A percentile compares a stretch with the other conserved stretches of the same genome.
These are phyloP conservation scores for Heterodera carotae DNA, from an alignment of 1,140 invertebrate species.

Conservation along the genomic window DNA sequence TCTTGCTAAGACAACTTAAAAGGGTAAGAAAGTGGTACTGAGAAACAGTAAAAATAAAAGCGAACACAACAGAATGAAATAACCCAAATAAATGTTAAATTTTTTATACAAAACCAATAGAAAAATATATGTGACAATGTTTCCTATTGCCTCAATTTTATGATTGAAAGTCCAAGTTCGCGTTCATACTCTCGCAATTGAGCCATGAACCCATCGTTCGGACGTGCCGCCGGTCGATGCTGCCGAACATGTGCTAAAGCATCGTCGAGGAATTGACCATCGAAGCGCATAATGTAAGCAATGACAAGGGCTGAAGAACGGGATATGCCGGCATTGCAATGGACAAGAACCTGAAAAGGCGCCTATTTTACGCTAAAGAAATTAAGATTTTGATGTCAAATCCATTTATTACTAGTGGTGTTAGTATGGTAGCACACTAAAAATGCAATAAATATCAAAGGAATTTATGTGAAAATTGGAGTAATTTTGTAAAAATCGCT, in stretches of 20 bases:
- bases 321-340: conserved; percentile 88
- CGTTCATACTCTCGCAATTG: conserved; percentile 17
- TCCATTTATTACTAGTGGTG: too few relatives aligned
- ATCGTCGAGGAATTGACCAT: conserved; percentile 72
- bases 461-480: too few relatives aligned
- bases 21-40: background rate
- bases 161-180: background rate
- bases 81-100: too few relatives aligned
- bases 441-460: too few relatives aligned
- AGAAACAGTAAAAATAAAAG: background rate
- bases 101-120: too few relatives aligned
- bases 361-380: too few relatives aligned
- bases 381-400: too few relatives aligned
- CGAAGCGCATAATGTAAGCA: conserved; percentile 78
- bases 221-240: conserved; percentile 26
- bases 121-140: too few relatives aligned
- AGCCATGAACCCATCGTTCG: conserved; percentile 22
- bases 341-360: conserved; percentile 75
- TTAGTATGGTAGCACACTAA: too few relatives aligned
- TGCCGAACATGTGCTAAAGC: conserved; percentile 72
- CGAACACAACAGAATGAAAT: background rate
- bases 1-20: background rate
- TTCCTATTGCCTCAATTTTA: background rate
- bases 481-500: too few relatives aligned
- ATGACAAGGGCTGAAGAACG: conserved; percentile 80